Evolutionary conservation across 2,888 invertebrate species (phyloP), one percentile per base, ranked within the genome.

Genomic region (Sclerodermus sp.): DNA sequence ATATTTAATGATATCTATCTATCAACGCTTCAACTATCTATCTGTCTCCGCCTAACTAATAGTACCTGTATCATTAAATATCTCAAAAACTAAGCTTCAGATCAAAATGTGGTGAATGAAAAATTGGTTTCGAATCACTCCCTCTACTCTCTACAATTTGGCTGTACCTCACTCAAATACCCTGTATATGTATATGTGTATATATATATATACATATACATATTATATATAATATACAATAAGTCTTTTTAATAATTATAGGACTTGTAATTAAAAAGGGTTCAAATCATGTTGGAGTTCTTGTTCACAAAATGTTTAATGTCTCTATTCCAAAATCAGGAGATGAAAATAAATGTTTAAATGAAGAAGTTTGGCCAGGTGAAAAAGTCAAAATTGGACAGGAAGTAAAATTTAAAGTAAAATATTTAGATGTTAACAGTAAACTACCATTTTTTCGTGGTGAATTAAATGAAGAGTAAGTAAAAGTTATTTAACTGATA

Each of bases 221-320:
- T 43, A 51, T 47, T n/a, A 18, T 41, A n/a, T 45, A 37, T 45
- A 1, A 13, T 51, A n/a, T n/a, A n/a, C n/a, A n/a, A n/a, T n/a
- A n/a, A n/a, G n/a, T n/a, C n/a, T n/a, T n/a, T n/a, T 57, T n/a
- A n/a, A n/a, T n/a, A n/a, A n/a, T n/a, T 62, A n/a, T 29, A 79
- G 79, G 87, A 9, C 71, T 85, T 58, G 86, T 89, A 0, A 88
- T 86, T 68, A 88, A 87, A 71, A 85, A 84, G 58, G 84, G 84
- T 57, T 73, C 79, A 31, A 85, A 86, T 60, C 87, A 89, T 77
- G 78, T 90, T 49, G 86, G 86, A 2, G 82, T 88, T 57, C 79
- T 89, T 45, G 84, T 89, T 0, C 87, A 89, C 70, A 82, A 85
- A 65, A 82, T 84, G 17, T 89, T 89, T 67, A 88, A 89, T 77